Base-by-base conservation (phyloP, 1,140 invertebrate genomes). In the Colletes gigas region DNA sequence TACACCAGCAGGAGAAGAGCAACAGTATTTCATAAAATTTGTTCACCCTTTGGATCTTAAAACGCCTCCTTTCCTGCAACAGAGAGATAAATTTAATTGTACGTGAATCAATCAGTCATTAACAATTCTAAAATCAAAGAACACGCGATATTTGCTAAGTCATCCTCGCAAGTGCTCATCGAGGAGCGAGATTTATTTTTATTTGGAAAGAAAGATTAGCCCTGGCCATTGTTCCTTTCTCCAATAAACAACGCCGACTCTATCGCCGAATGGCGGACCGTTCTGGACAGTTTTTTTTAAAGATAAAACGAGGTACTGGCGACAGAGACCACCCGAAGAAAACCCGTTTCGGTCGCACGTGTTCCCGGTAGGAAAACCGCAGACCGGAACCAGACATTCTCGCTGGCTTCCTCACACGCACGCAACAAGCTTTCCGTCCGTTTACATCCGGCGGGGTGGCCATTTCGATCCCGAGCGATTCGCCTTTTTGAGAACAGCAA, bases 331-430 rank as follows among this genome's bases (percentile, higher is more conserved):
- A 83, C 83, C 86, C 83, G 70, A 81, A 74, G 73, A 83, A 82
- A 84, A 80, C 21, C 77, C 60, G 82, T 81, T 76, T 78, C 70
- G 72, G 85, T 79, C 68, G 80, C 85, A 88, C 83, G 81, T 88
- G 85, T 87, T 76, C 66, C 75, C 71, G 30, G 39, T 81, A 84
- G 83, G 85, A 87, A 88, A 88, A 88, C 85, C 85, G 83, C 86
- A 88, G 74, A 78, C 85, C 85, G 83, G 86, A 88, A 88, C 78
- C 83, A 88, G 85, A 88, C 50, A 87, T 83, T 83, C 72, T 52
- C 73, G 66, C 60, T 74, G 65, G 54, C 57, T 39, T 50, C 68
- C 63, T 86, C 71, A 71, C 67, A 76, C 73, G 60, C 54, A 19
- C 69, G 21, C 21, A 44, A 76, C 72, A 60, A 71, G 63, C 76